Evolutionary conservation across 2,797 vertebrate genomes (phyloP).

Genomic region (Falco berigora): DNA sequence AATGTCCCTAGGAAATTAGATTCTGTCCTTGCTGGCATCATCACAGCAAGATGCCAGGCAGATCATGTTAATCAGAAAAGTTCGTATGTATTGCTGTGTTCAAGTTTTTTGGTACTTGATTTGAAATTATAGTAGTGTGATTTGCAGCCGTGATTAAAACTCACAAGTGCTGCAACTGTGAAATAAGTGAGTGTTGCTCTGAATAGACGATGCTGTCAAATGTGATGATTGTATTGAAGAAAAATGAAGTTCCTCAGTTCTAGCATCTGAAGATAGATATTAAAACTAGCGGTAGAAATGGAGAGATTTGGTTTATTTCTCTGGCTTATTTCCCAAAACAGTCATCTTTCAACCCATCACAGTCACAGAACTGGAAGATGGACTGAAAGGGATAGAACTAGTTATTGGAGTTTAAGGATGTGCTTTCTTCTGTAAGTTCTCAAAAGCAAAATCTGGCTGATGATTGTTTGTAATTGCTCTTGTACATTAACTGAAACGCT

Average conservation of each 20-base stretch:
- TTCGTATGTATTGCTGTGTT: background rate
- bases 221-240: background rate
- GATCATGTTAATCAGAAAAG: background rate
- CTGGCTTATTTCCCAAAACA: background rate
- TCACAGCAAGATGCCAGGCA: background rate
- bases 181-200: background rate
- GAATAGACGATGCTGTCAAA: background rate
- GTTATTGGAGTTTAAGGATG: background rate
- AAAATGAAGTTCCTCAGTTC: background rate
- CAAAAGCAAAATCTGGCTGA: background rate
- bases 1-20: background rate
- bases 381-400: background rate
- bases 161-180: background rate
- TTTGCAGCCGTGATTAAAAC: background rate
- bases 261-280: background rate
- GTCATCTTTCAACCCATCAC: background rate
- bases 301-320: background rate
- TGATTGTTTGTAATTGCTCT: background rate
- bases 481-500: background rate
- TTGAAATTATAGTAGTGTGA: background rate
- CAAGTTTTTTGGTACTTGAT: background rate
- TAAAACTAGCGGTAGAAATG: background rate
- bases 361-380: background rate
- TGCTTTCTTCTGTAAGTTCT: background rate
- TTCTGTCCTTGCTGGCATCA: background rate